phyloP scores from a whole-genome alignment of 2,888 invertebrate genomes.

The Kryphioiulus occultus region DNA sequence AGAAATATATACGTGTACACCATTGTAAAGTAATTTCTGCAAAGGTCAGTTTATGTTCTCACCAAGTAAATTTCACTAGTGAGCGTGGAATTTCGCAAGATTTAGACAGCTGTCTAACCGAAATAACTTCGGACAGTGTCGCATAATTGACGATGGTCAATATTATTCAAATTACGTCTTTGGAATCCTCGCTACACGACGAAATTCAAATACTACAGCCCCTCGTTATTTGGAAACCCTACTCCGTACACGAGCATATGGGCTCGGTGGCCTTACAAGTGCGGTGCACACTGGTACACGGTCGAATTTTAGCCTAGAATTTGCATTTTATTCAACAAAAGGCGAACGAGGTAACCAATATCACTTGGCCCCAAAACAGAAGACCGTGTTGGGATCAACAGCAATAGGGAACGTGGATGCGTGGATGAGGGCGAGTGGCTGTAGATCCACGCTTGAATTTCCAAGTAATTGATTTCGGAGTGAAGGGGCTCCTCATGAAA shows the following conservation, averaged over 20 bases:
- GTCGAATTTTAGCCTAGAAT: background rate
- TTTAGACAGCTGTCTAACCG: background rate
- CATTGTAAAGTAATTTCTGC: too few species aligned
- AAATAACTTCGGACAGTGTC: background rate
- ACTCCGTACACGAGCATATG: background rate
- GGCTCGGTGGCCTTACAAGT: background rate
- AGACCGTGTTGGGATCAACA: conserved; percentile 5
- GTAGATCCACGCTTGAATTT: conserved; percentile 24
- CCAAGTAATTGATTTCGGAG: conserved; percentile 37
- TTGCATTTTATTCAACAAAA: background rate
- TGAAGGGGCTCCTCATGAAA: conserved; percentile 42
- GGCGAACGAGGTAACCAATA: background rate
- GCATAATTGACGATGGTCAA: background rate
- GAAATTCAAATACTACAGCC: background rate
- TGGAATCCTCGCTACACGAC: background rate
- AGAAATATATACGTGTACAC: too few species aligned
- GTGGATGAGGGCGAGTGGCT: background rate
- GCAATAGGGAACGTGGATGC: background rate
- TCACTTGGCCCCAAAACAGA: background rate
- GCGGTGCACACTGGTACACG: background rate
- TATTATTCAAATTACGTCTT: background rate
- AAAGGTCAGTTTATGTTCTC: too few species aligned
- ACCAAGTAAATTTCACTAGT: too few species aligned
- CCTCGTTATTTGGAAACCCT: background rate
- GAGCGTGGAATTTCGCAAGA: too few species aligned